Base-by-base conservation (phyloP, 2,797 vertebrate genomes). In the Sphenodon punctatus region DNA sequence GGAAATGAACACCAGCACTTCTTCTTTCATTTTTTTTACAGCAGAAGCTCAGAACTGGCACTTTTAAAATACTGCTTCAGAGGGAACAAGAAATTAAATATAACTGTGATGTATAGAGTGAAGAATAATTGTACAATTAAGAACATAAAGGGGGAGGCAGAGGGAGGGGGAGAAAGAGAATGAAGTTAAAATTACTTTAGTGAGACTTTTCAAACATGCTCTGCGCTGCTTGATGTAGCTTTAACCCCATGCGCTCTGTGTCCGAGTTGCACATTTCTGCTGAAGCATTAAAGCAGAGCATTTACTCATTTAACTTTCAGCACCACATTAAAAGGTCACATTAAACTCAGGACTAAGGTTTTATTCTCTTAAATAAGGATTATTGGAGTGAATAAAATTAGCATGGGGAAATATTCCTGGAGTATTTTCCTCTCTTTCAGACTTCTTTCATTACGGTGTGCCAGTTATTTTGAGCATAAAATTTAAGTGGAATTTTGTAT, bases 171-270 rank as follows among this genome's bases (percentile, higher is more conserved):
- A 63, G 71, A 53, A 68, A 64, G 59, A 4, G 36, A 91, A 90
- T 85, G 66, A 89, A 92, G 90, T 90, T 94, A 93, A 94, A 93
- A 84, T 94, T 89, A 94, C 94, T 93, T 92, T 87, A 90, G 85
- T 91, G 94, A 94, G 91, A 92, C 80, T 93, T 93, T 89, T 91
- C 92, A 89, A 93, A 88, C 88, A 75, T 78, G 82, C 85, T 90
- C 79, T 81, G 67, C 72, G 69, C 82, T 89, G 78, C 75, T 93
- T 75, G 46, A 66, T 70, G 82, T 82, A 82, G 76, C 60, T 88
- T 95, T 96, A 96, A 96, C 95, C 95, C 95, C 88, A 68, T 91
- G 75, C 79, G 80, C 59, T 74, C 94, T 88, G 49, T 64, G 79
- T 82, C 23, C 71, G 63, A 88, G 86, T 68, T 45, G 78, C 65